A percentile compares a stretch with the other conserved stretches of the same genome.
These are phyloP conservation scores for Nothocercus nigrocapillus DNA, from an alignment of 2,113 vertebrate species.

Conservation along the genomic window DNA sequence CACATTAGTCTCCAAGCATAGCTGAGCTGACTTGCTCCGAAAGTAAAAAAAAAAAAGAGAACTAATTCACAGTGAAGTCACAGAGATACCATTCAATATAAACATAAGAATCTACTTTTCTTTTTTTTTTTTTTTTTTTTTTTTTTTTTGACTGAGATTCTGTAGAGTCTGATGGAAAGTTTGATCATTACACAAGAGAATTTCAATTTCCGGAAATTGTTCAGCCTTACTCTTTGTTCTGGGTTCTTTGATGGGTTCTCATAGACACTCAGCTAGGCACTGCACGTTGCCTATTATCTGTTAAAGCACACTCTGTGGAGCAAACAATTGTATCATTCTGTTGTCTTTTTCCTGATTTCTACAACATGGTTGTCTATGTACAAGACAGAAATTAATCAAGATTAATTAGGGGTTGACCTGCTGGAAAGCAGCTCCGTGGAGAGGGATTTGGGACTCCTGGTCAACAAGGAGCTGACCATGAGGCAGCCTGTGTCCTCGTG, in stretches of 20 bases:
- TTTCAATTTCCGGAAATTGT: slow-evolving; percentile 27
- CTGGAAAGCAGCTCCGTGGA: no score
- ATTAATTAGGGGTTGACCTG: no score
- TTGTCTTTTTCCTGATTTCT: neutral
- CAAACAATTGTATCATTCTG: neutral
- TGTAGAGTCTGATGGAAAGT: slow-evolving; percentile 19
- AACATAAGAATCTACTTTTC: slow-evolving; percentile 15
- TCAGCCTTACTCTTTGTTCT: slow-evolving; percentile 7
- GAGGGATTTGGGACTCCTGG: no score
- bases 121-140: no score
- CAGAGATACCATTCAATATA: neutral
- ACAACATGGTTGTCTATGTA: neutral
- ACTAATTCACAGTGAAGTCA: slow-evolving; percentile 3
- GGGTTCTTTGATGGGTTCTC: neutral
- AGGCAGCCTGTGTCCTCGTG: no score
- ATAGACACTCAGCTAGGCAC: neutral
- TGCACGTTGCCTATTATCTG: neutral
- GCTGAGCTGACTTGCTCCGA: neutral
- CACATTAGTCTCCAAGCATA: neutral
- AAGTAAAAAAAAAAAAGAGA: neutral
- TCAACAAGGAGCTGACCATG: no score
- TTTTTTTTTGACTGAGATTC: slow-evolving; percentile 11
- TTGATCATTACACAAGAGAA: slow-evolving; percentile 5
- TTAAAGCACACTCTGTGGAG: neutral
- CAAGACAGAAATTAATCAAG: neutral